phyloP scores from a whole-genome alignment of 2,888 invertebrate genomes.

The Dastarcus helophoroides region DNA sequence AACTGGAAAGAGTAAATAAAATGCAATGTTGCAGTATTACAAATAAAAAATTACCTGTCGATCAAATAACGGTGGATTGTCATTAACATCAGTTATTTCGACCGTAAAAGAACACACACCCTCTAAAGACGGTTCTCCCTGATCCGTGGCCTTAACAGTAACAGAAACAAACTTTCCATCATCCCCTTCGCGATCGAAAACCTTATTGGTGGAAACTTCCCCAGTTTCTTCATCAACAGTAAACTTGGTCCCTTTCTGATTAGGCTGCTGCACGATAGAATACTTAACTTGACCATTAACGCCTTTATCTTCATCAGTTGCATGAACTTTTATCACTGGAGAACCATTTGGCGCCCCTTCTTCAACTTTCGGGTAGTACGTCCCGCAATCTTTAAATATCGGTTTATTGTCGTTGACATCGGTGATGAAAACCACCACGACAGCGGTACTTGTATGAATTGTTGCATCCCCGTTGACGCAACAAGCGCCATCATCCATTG shows the following conservation, averaged over 20 bases:
- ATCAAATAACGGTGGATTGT: slow-evolving; percentile 91
- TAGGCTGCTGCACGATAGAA: slow-evolving; percentile 92
- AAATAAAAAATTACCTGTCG: slow-evolving; percentile 69
- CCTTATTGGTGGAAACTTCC: slow-evolving; percentile 88
- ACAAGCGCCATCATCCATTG: slow-evolving; percentile 95
- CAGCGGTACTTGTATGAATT: slow-evolving; percentile 87
- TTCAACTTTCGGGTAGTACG: slow-evolving; percentile 87
- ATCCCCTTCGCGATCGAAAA: slow-evolving; percentile 93
- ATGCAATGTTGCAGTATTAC: too few relatives aligned
- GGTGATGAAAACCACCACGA: slow-evolving; percentile 92
- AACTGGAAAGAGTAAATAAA: too few relatives aligned
- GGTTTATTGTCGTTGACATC: slow-evolving; percentile 97
- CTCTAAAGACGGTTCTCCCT: slow-evolving; percentile 94
- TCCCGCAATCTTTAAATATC: slow-evolving; percentile 85
- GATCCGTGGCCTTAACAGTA: slow-evolving; percentile 95
- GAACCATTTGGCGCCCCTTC: slow-evolving; percentile 91
- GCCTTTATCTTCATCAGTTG: slow-evolving; percentile 92
- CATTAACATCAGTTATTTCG: slow-evolving; percentile 95
- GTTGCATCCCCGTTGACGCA: slow-evolving; percentile 81
- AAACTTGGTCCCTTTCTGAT: slow-evolving; percentile 91
- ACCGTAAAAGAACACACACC: slow-evolving; percentile 98
- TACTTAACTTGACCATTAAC: slow-evolving; percentile 93
- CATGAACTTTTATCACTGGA: slow-evolving; percentile 83
- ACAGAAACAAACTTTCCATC: slow-evolving; percentile 94
- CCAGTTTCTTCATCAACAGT: slow-evolving; percentile 93